A percentile compares a stretch with the other conserved stretches of the same genome.
These are phyloP conservation scores for Daktulosphaira vitifoliae DNA, from an alignment of 1,140 invertebrate genomes.

Conservation along the genomic window DNA sequence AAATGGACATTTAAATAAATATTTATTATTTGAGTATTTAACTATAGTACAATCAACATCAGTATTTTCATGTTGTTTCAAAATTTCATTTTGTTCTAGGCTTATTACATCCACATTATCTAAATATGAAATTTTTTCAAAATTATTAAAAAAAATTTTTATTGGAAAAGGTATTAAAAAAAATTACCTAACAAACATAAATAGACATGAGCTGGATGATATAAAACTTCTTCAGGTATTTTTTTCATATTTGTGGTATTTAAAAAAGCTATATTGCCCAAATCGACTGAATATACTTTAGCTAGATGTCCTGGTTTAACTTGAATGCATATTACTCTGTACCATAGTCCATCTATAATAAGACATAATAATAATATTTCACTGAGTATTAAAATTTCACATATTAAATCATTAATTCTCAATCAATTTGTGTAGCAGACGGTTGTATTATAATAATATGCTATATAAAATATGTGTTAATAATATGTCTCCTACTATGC, in stretches of 20 bases:
- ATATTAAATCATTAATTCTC: no score
- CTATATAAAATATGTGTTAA: no score
- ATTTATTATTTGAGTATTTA: background rate
- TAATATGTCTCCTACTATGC: no score
- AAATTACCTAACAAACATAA: conserved; percentile 1
- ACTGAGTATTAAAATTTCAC: no score
- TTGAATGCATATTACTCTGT: background rate
- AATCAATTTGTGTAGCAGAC: no score
- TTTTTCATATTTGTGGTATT: background rate
- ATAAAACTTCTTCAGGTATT: background rate
- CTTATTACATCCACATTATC: background rate
- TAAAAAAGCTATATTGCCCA: conserved; percentile 1
- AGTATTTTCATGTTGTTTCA: conserved; percentile 16
- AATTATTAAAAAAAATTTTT: no score
- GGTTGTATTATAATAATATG: no score
- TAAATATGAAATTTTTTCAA: background rate
- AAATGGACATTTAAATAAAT: conserved; percentile 8
- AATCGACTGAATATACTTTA: conserved; percentile 11
- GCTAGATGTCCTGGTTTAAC: background rate
- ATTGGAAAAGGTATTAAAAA: no score
- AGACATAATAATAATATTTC: no score
- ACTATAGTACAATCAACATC: conserved; percentile 4
- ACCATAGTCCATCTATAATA: conserved; percentile 15
- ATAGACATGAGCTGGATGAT: conserved; percentile 11
- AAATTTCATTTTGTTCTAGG: background rate